These are phyloP conservation scores for Triops longicaudatus DNA, from an alignment of 1,140 invertebrate species.

Conservation along the genomic window DNA sequence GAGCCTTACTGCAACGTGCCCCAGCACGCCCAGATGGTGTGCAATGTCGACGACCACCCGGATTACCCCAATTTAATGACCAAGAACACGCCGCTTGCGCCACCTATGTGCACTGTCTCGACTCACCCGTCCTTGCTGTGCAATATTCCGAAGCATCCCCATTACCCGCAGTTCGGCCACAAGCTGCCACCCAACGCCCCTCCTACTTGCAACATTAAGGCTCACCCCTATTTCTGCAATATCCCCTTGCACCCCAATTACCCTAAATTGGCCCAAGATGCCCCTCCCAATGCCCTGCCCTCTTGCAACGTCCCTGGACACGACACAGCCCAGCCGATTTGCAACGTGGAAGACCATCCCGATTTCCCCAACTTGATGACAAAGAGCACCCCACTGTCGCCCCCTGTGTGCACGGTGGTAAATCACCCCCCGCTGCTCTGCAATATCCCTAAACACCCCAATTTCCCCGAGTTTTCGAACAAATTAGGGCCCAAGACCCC, in stretches of 20 bases:
- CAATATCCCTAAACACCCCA: slow-evolving; percentile 27
- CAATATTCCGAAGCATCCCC: slow-evolving; percentile 25
- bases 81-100: slow-evolving; percentile 24
- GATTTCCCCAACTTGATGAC: slow-evolving; percentile 25
- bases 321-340: slow-evolving; percentile 25
- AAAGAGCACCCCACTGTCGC: slow-evolving; percentile 12
- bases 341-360: slow-evolving; percentile 26
- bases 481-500: slow-evolving; percentile 20
- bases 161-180: slow-evolving; percentile 14
- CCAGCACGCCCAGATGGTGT: slow-evolving; percentile 26
- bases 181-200: slow-evolving; percentile 18
- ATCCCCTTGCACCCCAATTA: slow-evolving; percentile 20
- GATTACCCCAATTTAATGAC: slow-evolving; percentile 28
- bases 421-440: slow-evolving; percentile 25
- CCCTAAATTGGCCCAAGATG: slow-evolving; percentile 19
- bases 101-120: slow-evolving; percentile 24
- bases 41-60: slow-evolving; percentile 26
- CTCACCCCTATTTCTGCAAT: slow-evolving; percentile 22
- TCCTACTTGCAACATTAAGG: slow-evolving; percentile 6
- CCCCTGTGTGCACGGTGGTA: slow-evolving; percentile 23
- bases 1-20: slow-evolving; percentile 30
- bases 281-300: not conserved
- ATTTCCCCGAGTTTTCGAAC: slow-evolving; percentile 22
- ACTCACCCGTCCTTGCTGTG: slow-evolving; percentile 25
- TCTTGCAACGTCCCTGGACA: slow-evolving; percentile 28